Evolutionary conservation across 2,888 invertebrate genomes (phyloP).

Genomic region (Stenotaenia linearis): DNA sequence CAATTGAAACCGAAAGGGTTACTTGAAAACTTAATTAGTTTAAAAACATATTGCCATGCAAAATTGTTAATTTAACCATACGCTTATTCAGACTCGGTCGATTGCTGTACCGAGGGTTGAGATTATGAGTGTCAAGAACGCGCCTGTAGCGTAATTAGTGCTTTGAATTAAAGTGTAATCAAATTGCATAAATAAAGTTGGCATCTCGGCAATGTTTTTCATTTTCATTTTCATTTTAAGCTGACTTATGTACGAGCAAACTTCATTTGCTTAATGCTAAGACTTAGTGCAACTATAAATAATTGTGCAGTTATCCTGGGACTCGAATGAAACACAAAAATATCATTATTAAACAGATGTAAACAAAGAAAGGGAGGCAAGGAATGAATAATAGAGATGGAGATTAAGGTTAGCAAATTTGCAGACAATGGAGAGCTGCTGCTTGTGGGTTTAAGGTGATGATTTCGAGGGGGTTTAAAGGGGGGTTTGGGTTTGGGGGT

Average conservation of each 20-base stretch:
- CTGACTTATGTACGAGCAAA: background rate
- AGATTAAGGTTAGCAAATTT: no score
- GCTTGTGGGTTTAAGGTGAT: no score
- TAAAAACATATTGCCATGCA: background rate
- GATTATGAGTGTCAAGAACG: background rate
- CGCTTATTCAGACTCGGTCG: background rate
- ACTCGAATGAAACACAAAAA: background rate
- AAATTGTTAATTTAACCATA: background rate
- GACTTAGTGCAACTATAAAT: background rate
- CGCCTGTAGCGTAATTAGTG: background rate
- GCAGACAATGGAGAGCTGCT: no score
- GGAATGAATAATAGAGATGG: no score
- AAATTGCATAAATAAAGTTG: background rate
- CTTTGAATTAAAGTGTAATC: constrained; percentile 10
- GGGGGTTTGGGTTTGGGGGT: no score
- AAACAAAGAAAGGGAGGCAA: no score
- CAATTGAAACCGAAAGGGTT: background rate
- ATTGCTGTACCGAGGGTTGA: background rate
- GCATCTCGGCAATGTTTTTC: background rate
- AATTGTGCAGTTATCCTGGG: no score
- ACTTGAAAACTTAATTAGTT: background rate
- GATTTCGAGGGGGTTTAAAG: no score
- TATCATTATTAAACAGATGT: no score
- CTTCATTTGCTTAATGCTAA: background rate
- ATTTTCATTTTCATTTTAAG: background rate